Percentiles rank a stretch among this genome's conserved stretches.
These are phyloP conservation scores for Andrena fulva DNA, from an alignment of 2,888 invertebrate genomes.

Conservation along the genomic window DNA sequence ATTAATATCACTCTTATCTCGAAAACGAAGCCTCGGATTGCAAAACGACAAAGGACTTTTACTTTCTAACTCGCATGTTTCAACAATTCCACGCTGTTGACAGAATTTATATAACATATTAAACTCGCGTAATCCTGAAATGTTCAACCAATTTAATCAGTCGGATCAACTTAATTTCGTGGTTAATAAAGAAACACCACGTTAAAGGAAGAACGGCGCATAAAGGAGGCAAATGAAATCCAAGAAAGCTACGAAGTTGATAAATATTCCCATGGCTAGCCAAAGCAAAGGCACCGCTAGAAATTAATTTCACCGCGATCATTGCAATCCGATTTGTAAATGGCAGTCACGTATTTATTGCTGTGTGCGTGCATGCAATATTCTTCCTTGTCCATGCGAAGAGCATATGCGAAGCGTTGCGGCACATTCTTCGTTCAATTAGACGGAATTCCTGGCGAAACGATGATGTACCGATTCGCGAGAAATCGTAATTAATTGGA, in stretches of 20 bases:
- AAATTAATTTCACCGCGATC: conserved; percentile 42
- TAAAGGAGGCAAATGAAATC: background rate
- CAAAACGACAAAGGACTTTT: no score
- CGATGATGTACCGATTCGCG: background rate
- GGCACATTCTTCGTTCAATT: conserved; percentile 13
- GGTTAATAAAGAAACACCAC: no score
- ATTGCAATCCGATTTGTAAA: conserved; percentile 30
- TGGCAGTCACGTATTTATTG: conserved; percentile 40
- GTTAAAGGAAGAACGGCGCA: no score
- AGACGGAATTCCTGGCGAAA: background rate
- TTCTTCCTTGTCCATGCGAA: background rate
- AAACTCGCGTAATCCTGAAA: no score
- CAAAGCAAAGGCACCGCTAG: conserved; percentile 14
- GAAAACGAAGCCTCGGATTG: no score
- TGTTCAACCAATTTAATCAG: no score
- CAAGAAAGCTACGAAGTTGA: conserved; percentile 8
- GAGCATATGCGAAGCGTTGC: conserved; percentile 7
- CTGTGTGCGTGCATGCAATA: background rate
- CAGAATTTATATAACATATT: no score
- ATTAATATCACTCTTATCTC: no score
- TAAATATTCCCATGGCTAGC: conserved; percentile 16
- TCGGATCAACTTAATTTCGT: no score
- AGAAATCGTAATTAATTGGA: conserved; percentile 10
- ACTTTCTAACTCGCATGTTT: no score
- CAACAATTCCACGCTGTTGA: no score